Conservation (phyloP, 2,797 vertebrate genomes). For the Octomys mimax region DNA sequence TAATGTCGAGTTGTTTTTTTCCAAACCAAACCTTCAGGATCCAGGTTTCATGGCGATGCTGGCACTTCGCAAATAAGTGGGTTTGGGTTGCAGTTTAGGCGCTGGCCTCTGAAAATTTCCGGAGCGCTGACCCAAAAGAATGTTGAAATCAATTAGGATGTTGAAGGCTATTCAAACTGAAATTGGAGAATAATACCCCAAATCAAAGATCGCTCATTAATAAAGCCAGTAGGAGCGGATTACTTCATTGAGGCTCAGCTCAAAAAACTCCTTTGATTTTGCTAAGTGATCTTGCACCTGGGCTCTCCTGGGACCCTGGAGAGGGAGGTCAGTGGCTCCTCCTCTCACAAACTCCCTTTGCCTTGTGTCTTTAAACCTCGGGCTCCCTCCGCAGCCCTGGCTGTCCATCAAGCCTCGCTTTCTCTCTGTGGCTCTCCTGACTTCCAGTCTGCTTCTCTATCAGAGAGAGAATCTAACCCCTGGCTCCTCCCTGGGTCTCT, state of each 20-base stretch:
- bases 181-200: neutral
- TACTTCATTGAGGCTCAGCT: neutral
- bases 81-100: neutral
- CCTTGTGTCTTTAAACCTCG: no score
- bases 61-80: neutral
- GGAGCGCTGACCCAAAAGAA: neutral
- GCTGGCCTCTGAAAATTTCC: neutral
- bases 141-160: neutral
- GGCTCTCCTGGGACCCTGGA: neutral
- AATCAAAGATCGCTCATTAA: neutral
- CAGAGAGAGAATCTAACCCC: rapidly evolving
- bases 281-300: neutral
- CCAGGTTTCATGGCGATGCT: neutral
- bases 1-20: neutral
- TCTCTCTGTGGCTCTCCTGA: no score
- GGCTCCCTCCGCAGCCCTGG: neutral
- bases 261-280: neutral
- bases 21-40: neutral
- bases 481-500: no score
- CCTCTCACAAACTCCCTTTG: neutral
- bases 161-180: neutral
- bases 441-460: neutral
- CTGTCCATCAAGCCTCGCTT: rapidly evolving
- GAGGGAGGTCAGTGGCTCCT: neutral
- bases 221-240: neutral